Percentiles rank a stretch among this genome's conserved stretches.
Evolutionary conservation across 2,113 vertebrate genomes (phyloP).

Genomic region (Numenius arquata): DNA sequence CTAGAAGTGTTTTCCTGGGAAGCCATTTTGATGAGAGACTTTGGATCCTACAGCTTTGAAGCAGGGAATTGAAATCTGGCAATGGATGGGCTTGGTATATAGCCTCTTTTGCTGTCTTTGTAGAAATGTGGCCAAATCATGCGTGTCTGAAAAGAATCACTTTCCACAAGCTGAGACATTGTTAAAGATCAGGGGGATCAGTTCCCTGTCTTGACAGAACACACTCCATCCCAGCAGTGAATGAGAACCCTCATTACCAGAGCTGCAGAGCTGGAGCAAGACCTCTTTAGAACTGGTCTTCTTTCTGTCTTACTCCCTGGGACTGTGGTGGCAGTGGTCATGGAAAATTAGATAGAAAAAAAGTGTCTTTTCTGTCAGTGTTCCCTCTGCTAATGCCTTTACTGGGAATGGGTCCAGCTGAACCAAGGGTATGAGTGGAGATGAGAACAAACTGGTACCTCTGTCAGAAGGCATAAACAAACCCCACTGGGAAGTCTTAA

Average conservation of each 20-base stretch:
- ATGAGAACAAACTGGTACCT: background rate
- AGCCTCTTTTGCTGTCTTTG: background rate
- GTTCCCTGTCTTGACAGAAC: background rate
- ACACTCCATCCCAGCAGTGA: background rate
- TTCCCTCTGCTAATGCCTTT: background rate
- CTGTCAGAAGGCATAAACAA: background rate
- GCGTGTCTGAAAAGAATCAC: background rate
- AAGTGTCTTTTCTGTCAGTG: background rate
- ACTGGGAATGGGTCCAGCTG: background rate
- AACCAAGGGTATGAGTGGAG: background rate
- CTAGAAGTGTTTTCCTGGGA: background rate
- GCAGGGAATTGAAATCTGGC: background rate
- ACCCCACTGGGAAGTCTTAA: background rate
- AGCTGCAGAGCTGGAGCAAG: background rate
- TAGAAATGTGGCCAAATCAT: background rate
- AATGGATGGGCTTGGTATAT: background rate
- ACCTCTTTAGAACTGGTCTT: background rate
- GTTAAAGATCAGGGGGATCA: background rate
- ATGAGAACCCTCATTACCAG: background rate
- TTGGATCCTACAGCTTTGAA: background rate
- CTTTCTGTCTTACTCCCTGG: background rate
- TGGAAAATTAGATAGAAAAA: background rate
- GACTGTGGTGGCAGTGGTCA: background rate
- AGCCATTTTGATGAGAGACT: background rate
- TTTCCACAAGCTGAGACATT: background rate